Evolutionary conservation across 1,140 invertebrate species (phyloP).

Genomic region (Zaprionus ornatus): DNA sequence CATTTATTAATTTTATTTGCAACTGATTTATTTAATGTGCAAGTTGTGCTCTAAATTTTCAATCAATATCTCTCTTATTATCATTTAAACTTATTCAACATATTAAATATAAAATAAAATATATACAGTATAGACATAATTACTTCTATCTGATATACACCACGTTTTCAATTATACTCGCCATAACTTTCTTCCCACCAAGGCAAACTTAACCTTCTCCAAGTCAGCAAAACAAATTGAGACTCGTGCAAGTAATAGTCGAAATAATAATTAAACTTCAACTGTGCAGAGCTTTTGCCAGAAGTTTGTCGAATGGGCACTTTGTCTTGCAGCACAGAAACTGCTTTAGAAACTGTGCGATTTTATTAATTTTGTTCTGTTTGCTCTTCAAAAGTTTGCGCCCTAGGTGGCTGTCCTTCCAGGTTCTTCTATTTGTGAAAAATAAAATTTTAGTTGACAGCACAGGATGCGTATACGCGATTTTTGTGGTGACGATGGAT

Average conservation of each 20-base stretch:
- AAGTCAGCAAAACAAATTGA: neutral
- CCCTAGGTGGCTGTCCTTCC: neutral
- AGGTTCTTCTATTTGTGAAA: constrained; percentile 6
- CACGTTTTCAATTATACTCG: neutral
- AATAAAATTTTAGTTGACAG: neutral
- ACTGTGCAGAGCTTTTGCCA: neutral
- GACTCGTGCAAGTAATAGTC: constrained; percentile 1
- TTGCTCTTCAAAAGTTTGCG: neutral
- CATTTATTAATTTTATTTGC: neutral
- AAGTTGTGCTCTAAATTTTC: too few relatives aligned
- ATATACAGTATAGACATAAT: neutral
- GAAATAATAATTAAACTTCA: constrained; percentile 20
- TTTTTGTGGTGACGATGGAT: constrained; percentile 9
- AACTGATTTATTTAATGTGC: neutral
- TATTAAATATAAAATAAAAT: neutral
- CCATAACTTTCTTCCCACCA: neutral
- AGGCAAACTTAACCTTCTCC: neutral
- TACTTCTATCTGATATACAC: neutral
- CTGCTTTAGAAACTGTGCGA: constrained; percentile 19
- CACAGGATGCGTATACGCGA: neutral
- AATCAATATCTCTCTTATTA: too few relatives aligned
- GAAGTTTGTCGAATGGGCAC: constrained; percentile 8
- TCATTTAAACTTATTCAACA: too few relatives aligned
- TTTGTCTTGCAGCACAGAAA: constrained; percentile 10
- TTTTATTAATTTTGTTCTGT: constrained; percentile 18